A percentile compares a stretch with the other conserved stretches of the same genome.
phyloP scores from a whole-genome alignment of 1,140 invertebrate genomes.

The Nebria ingens region DNA sequence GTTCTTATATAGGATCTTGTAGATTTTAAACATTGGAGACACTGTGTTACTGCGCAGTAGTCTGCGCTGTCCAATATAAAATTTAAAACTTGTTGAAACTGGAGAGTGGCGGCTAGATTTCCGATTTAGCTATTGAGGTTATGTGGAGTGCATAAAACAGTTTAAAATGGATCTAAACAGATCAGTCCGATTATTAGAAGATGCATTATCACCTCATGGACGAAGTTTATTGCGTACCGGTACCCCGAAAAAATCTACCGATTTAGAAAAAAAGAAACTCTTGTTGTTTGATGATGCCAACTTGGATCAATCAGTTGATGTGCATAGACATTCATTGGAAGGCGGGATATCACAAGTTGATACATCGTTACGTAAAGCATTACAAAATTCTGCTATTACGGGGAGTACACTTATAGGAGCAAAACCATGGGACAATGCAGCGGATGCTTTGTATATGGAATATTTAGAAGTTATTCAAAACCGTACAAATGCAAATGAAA shows the following conservation, averaged over 20 bases:
- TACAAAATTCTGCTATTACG: constrained; percentile 28
- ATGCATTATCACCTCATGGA: constrained; percentile 23
- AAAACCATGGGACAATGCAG: constrained; percentile 38
- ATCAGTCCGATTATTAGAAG: constrained; percentile 29
- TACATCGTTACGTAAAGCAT: constrained; percentile 6
- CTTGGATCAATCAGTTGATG: constrained; percentile 26
- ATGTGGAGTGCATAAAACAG: not conserved
- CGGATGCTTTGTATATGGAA: constrained; percentile 43
- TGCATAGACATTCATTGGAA: constrained; percentile 27
- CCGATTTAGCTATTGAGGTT: too few relatives aligned
- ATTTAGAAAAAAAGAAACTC: constrained; percentile 13
- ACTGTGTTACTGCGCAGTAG: too few relatives aligned
- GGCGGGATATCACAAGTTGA: constrained; percentile 18
- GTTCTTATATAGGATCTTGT: too few relatives aligned
- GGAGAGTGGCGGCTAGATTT: too few relatives aligned
- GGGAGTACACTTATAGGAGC: constrained; percentile 37
- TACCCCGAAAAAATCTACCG: constrained; percentile 10
- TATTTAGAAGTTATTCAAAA: constrained; percentile 47
- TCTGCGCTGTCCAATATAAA: too few relatives aligned
- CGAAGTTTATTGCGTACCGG: constrained; percentile 22
- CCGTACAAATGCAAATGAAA: constrained; percentile 38
- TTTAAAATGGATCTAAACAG: constrained; percentile 26
- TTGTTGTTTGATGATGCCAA: constrained; percentile 13
- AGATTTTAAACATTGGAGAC: too few relatives aligned
- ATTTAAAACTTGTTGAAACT: too few relatives aligned